These are phyloP conservation scores for Ethmia dodecea DNA, from an alignment of 2,888 invertebrate genomes.

Conservation along the genomic window DNA sequence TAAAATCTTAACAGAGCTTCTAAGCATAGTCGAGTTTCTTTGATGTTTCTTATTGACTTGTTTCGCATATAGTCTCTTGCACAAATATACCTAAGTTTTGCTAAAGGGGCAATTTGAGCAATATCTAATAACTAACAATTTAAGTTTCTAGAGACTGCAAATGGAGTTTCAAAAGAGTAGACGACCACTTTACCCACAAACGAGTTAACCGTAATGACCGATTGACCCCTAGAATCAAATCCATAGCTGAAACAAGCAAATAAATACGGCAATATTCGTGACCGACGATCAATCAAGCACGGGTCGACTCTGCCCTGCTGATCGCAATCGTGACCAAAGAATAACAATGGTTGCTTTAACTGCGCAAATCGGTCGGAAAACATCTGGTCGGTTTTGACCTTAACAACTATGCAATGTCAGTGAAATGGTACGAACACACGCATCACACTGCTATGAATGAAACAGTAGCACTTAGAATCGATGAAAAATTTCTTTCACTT, in stretches of 20 bases:
- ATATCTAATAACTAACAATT: no score
- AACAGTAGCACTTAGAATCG: no score
- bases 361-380: conserved; percentile 43
- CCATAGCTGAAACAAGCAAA: conserved; percentile 2
- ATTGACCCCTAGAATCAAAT: no score
- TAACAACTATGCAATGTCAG: conserved; percentile 41
- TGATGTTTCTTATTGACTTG: no score
- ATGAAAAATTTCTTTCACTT: no score
- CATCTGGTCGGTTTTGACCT: conserved; percentile 48
- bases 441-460: no score
- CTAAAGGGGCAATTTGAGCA: no score
- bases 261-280: conserved; percentile 7
- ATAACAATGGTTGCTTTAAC: conserved; percentile 47
- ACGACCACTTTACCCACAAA: neutral
- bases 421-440: conserved; percentile 9
- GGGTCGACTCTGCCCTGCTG: conserved; percentile 49
- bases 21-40: no score
- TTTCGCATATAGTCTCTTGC: no score
- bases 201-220: conserved; percentile 4
- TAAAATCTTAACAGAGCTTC: no score
- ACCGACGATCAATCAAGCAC: conserved; percentile 27
- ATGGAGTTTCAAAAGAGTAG: neutral
- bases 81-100: no score
- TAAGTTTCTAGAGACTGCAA: no score
- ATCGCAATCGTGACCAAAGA: conserved; percentile 56